Conservation (phyloP, 2,888 invertebrate species). For the Strigamia crassipes region DNA sequence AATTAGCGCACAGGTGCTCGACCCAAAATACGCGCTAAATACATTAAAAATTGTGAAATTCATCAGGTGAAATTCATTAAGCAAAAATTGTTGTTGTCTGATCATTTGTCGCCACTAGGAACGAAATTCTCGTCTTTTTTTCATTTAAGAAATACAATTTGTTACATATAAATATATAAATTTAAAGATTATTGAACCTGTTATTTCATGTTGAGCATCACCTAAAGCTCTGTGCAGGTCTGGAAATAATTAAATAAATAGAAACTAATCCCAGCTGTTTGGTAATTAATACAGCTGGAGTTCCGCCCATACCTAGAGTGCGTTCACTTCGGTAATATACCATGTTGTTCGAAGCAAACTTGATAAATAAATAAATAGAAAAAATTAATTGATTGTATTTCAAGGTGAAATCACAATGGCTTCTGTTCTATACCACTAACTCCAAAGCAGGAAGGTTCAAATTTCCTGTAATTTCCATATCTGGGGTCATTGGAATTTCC, state of each 20-base stretch:
- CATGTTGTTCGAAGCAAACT: conserved; percentile 70
- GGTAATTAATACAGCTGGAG: no score
- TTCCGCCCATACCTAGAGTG: conserved; percentile 54
- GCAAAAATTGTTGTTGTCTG: no score
- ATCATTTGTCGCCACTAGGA: no score
- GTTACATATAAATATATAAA: no score
- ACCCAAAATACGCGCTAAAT: no score
- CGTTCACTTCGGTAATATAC: conserved; percentile 73
- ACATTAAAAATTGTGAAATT: no score
- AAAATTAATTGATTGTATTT: conserved; percentile 35
- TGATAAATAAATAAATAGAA: conserved; percentile 53
- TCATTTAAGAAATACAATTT: no score
- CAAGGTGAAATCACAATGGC: conserved; percentile 17
- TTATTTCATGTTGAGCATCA: conserved; percentile 77
- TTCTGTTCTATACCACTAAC: conserved; percentile 66
- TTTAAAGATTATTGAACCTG: conserved; percentile 55
- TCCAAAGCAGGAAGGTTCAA: conserved; percentile 70
- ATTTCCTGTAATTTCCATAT: conserved; percentile 64
- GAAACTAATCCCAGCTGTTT: conserved; percentile 27
- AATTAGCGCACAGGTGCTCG: no score
- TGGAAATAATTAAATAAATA: conserved; percentile 56
- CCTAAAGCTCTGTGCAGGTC: conserved; percentile 78
- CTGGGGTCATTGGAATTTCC: conserved; percentile 71
- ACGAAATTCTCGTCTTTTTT: neutral
- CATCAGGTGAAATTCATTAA: no score